phyloP scores from a whole-genome alignment of 2,113 vertebrate species.

The Nycticebus coucang region DNA sequence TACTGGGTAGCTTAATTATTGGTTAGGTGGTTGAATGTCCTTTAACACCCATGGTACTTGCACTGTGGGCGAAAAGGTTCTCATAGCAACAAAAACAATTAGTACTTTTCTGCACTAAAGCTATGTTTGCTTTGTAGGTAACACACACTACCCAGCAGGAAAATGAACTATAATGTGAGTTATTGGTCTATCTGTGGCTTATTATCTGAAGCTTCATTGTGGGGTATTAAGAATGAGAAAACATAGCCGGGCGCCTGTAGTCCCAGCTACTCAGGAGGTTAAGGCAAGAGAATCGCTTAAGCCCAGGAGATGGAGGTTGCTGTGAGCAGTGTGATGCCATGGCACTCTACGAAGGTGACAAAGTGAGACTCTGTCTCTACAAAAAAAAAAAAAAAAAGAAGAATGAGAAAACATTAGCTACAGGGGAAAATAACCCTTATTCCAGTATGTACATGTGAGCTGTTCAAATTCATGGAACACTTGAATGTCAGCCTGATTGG shows the following conservation, averaged over 20 bases:
- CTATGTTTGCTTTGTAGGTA: background rate
- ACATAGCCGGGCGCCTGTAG: too few species aligned
- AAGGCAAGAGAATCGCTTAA: too few species aligned
- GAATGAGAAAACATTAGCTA: conserved; percentile 30
- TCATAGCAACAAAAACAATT: background rate
- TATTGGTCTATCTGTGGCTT: conserved; percentile 38
- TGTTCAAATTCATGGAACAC: background rate
- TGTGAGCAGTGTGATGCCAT: too few species aligned
- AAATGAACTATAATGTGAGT: conserved; percentile 15
- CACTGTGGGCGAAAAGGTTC: conserved; percentile 1
- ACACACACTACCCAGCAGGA: background rate
- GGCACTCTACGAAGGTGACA: too few species aligned
- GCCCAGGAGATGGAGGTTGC: too few species aligned
- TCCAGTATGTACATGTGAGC: background rate
- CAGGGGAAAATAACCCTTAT: background rate
- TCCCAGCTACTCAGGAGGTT: too few species aligned
- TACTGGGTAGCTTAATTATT: background rate
- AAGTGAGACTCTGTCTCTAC: too few species aligned
- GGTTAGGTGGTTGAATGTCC: background rate
- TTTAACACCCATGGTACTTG: background rate
- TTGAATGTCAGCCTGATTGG: background rate
- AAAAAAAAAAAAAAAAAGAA: too few species aligned
- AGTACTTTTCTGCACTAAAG: background rate
- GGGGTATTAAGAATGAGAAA: conserved; percentile 48
- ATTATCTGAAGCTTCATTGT: conserved; percentile 35